Base-by-base conservation (phyloP, 2,888 invertebrate genomes). In the Eupsilia transversa region DNA sequence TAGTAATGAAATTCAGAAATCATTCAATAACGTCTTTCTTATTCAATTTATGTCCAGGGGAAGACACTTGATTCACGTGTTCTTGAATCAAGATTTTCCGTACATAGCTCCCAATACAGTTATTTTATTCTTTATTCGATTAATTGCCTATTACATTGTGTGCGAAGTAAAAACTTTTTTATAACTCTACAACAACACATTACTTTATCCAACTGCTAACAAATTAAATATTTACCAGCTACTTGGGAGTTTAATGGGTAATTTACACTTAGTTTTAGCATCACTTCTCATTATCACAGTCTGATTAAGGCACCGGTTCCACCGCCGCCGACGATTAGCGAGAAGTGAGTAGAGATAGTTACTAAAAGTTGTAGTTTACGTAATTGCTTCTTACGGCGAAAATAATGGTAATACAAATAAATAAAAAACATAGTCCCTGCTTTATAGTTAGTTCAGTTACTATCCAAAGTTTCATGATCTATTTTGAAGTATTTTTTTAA, bases 181-280 rank as follows among this genome's bases (percentile, higher is more conserved):
- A 33, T 10, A 20, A 10, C 20, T 2, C 12, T 69, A 2, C 27
- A 20, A 23, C n/a, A 73, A 35, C 27, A 30, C 46, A 35, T 35
- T 33, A 63, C 52, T 63, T 46, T 49, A 61, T 33, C 38, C 3
- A 0, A 43, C 38, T 52, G 7, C 17, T 35, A 23, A 57, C 52
- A 66, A 54, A 61, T 80, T 57, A 61, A 72, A 67, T 77, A 69
- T 69, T 77, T 52, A 68, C 23, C 49, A 54, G 59, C 57, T 20
- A 56, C 35, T 72, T 56, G 23, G 20, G 9, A 59, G 59, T 63
- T 64, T 57, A 67, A 66, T 64, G 35, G 76, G 14, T 54, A 67
- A 63, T 81, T 80, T 41, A 46, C 70, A 70, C 65, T 63, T 57
- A 17, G 30, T 56, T 63, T 17, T 35, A 35, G 46, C 27, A 30